A percentile compares a stretch with the other conserved stretches of the same genome.
phyloP scores from a whole-genome alignment of 2,113 vertebrate genomes.

The Callionymus lyra region DNA sequence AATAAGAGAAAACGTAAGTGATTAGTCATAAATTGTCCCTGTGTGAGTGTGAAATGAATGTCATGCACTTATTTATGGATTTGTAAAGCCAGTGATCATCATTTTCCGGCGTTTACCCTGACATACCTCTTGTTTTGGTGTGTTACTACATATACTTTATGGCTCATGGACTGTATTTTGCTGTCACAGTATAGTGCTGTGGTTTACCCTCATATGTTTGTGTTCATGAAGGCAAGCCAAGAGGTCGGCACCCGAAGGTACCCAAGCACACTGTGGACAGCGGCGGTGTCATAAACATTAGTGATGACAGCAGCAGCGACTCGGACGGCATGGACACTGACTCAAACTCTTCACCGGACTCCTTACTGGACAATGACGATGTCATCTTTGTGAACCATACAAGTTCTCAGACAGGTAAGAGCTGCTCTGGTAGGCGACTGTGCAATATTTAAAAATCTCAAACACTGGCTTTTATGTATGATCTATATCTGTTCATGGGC shows the following conservation, averaged over 20 bases:
- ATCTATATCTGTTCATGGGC: too few species aligned
- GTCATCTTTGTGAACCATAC: conserved; percentile 81
- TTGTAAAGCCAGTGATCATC: not conserved
- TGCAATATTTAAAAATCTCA: too few species aligned
- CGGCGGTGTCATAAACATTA: conserved; percentile 77
- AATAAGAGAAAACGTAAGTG: conserved; percentile 90
- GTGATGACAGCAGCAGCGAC: conserved; percentile 88
- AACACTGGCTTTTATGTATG: too few species aligned
- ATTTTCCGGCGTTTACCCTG: too few species aligned
- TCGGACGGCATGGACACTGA: conserved; percentile 89
- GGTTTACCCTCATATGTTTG: not conserved
- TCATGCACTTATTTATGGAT: not conserved
- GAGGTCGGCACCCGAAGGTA: conserved; percentile 71
- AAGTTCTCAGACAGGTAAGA: conserved; percentile 60
- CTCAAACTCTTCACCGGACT: conserved; percentile 92
- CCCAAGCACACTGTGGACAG: conserved; percentile 60
- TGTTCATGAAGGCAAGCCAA: conserved; percentile 67
- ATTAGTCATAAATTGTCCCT: not conserved
- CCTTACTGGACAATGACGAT: conserved; percentile 80
- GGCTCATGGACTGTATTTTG: not conserved
- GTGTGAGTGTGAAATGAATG: too few species aligned
- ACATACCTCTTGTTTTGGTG: too few species aligned
- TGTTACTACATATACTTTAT: not conserved
- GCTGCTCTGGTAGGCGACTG: too few species aligned
- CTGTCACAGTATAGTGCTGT: too few species aligned